Base-by-base conservation (phyloP, 2,113 vertebrate genomes). In the Ceyx cyanopectus region DNA sequence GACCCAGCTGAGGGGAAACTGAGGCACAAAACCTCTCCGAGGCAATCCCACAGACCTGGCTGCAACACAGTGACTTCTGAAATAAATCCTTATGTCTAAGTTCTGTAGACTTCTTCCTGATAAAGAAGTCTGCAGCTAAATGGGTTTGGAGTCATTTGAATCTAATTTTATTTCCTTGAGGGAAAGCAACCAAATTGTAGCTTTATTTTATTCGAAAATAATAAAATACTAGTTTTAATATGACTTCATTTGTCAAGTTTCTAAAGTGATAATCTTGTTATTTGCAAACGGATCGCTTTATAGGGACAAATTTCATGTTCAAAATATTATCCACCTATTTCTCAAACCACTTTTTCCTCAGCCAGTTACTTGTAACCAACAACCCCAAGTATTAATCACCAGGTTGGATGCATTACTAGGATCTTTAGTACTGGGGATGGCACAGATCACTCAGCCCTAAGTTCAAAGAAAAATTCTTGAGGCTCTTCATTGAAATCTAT, bases 401-500 rank as follows among this genome's bases (percentile, higher is more conserved):
- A 18, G 26, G n/a, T 0, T 12, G 19, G 32, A 20, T 0, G 8
- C 53, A 3, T 14, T 3, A 12, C 53, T 1, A 15, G 18, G n/a
- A 6, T 9, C 40, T 16, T 14, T 7, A 45, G 54, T 4, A 40
- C 15, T 48, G 12, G 26, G 12, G 37, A 17, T 0, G 12, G 41
- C 77, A 12, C 14, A 24, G 21, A 48, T 23, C 45, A 5, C 45
- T 34, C 58, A 58, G 26, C 23, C 73, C 14, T 34, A 23, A 29
- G n/a, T 26, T 65, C 58, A 63, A 27, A 43, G 48, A 45, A 27
- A 30, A 26, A 32, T 20, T 84, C 22, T n/a, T 26, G 50, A 30
- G 69, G 54, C 50, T 58, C 19, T 27, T 45, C 17, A 3, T 58
- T 41, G 50, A 65, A 61, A 46, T 2, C 15, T 8, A 77, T 41